Base-by-base conservation (phyloP, 2,113 vertebrate genomes). In the Hyla sarda region DNA sequence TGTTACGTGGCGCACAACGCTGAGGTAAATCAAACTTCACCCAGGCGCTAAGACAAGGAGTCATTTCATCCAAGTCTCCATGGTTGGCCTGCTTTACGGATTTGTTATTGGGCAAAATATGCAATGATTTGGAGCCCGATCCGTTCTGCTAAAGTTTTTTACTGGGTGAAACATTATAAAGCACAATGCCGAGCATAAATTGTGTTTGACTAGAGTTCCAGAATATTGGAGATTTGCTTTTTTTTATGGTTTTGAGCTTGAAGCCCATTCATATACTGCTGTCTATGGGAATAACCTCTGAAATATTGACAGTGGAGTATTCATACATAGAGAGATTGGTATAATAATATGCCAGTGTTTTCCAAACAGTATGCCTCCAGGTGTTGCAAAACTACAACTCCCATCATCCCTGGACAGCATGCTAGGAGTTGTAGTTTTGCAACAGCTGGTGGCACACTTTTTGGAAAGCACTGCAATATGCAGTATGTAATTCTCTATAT, bases 1-100 rank as follows among this genome's bases (percentile, higher is more conserved):
- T 86, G 76, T 65, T 72, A 80, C 84, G 41, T 41, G 76, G 48
- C 72, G 77, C 76, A 79, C 37, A 71, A 81, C 84, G 34, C 65
- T 86, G 30, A 47, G 47, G 77, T 86, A 86, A 86, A 80, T 86
- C 84, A 81, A 71, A 81, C 77, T 81, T 72, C 62, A 81, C 72
- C 65, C 52, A 45, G 48, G 48, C 84, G 23, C 19, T 34, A 56
- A 79, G 77, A 58, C 84, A 60, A 52, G 58, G 12, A 81, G 71
- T 81, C 50, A 45, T 34, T 83, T 62, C 73, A 72, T 62, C 48
- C 50, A 19, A 56, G 69, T 52, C 81, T 45, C 14, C 37, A 25
- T 45, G 16, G 67, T 50, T 48, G 37, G 47, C 72, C 21, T 79
- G 50, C 21, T n/a, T n/a, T 78, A 25, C 75, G 34, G 50, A 56